A percentile compares a stretch with the other conserved stretches of the same genome.
Evolutionary conservation across 2,797 vertebrate species (phyloP).

Genomic region (Falco berigora): DNA sequence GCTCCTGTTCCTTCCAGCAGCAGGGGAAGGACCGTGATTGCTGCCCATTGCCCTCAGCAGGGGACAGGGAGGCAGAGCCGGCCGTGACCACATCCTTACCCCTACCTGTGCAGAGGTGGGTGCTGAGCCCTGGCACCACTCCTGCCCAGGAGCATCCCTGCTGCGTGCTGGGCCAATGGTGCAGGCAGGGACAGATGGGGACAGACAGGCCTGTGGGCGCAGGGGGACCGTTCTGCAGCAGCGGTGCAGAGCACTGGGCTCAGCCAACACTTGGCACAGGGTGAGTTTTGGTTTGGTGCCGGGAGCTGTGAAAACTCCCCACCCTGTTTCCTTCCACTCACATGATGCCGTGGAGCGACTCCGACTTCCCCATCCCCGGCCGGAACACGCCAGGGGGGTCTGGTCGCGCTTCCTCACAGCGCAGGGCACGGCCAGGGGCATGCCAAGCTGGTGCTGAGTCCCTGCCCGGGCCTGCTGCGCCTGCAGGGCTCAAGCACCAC

Average conservation of each 20-base stretch:
- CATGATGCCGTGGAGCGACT: background rate
- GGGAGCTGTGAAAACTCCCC: background rate
- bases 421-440: accelerated
- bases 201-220: background rate
- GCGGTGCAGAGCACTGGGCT: background rate
- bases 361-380: background rate
- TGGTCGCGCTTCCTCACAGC: background rate
- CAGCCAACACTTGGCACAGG: accelerated
- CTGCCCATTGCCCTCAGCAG: background rate
- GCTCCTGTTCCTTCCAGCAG: background rate
- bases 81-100: background rate
- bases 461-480: background rate
- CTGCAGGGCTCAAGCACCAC: background rate
- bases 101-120: accelerated
- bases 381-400: background rate
- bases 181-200: background rate
- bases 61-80: background rate
- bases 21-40: background rate
- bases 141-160: background rate
- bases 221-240: background rate
- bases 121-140: background rate
- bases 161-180: background rate
- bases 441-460: background rate
- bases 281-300: background rate
- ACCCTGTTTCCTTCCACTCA: background rate